Conservation (phyloP, 2,888 invertebrate species). For the Lithodes maja region DNA sequence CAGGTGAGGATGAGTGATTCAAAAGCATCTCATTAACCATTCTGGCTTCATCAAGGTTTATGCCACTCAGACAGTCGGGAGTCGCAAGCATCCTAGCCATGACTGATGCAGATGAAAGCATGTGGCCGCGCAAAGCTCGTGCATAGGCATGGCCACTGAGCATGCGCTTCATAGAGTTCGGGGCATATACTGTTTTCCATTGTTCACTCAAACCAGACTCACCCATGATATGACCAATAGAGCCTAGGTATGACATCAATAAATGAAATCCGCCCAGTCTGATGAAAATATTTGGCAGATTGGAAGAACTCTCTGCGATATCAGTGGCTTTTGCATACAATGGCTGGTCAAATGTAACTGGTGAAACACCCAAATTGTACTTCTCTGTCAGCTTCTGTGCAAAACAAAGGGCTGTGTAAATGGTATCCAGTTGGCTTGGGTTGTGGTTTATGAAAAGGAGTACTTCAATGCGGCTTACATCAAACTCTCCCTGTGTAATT, state of each 20-base stretch:
- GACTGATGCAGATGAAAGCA: too few relatives aligned
- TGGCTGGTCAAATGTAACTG: background rate
- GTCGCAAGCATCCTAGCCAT: too few relatives aligned
- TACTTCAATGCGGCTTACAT: background rate
- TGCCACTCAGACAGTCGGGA: too few relatives aligned
- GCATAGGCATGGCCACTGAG: too few relatives aligned
- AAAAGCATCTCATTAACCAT: too few relatives aligned
- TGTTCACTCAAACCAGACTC: background rate
- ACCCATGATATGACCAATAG: background rate
- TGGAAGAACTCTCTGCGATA: background rate
- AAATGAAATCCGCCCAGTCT: background rate
- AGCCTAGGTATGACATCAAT: background rate
- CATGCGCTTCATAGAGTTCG: too few relatives aligned
- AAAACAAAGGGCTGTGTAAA: background rate
- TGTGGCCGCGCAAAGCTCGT: too few relatives aligned
- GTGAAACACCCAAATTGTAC: background rate
- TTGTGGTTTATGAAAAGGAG: background rate
- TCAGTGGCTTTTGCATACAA: background rate
- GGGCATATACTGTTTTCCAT: too few relatives aligned
- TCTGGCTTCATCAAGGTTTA: too few relatives aligned
- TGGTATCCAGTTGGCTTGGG: background rate
- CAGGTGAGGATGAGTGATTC: too few relatives aligned
- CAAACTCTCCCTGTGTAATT: background rate
- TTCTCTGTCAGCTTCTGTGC: background rate
- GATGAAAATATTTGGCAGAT: background rate